Evolutionary conservation across 2,888 invertebrate genomes (phyloP).

Genomic region (Didymodactylos carnosus): DNA sequence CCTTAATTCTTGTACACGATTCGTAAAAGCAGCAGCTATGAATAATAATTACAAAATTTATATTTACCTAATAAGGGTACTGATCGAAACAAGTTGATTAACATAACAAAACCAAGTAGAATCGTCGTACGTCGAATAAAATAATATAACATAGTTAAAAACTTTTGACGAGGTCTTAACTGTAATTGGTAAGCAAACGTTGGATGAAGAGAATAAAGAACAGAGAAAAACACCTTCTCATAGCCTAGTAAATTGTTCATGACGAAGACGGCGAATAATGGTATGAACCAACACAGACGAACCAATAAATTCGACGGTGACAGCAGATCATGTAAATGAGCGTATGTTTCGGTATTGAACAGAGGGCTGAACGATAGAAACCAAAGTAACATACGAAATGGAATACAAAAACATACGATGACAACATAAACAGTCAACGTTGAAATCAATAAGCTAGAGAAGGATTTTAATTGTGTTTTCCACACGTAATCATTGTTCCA

Average conservation of each 20-base stretch:
- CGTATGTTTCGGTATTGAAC: too few relatives aligned
- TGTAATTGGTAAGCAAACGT: background rate
- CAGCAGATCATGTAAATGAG: background rate
- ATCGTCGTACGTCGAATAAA: background rate
- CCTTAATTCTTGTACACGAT: too few relatives aligned
- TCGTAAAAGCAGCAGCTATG: too few relatives aligned
- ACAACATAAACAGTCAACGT: background rate
- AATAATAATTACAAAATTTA: too few relatives aligned
- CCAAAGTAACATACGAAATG: background rate
- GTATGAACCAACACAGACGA: too few relatives aligned
- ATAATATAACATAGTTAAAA: background rate
- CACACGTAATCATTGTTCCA: background rate
- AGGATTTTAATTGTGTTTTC: background rate
- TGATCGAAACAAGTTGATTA: background rate
- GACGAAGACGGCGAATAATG: background rate
- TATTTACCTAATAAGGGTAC: too few relatives aligned
- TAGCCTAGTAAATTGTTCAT: slow-evolving; percentile 1
- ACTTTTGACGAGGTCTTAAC: background rate
- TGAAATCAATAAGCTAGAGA: too few relatives aligned
- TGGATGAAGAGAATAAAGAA: background rate
- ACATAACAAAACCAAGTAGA: background rate
- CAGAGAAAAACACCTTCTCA: background rate
- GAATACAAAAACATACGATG: background rate
- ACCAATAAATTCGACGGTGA: too few relatives aligned
- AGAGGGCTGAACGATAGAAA: background rate